Conservation (phyloP, 2,797 vertebrate genomes). For the Pelochelys cantorii region DNA sequence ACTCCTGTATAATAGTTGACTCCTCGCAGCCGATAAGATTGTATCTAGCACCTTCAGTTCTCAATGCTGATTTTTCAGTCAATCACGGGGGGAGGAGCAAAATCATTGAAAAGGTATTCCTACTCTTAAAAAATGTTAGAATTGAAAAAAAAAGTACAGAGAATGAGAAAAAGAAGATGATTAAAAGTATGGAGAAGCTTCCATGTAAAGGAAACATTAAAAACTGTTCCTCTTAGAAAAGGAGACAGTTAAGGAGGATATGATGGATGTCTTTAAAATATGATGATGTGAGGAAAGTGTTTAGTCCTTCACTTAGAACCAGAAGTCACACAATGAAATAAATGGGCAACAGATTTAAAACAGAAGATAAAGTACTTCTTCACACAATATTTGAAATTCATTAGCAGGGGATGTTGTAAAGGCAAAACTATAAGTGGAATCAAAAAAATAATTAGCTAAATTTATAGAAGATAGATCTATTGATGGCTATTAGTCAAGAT, state of each 20-base stretch:
- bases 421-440: background rate
- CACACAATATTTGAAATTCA: background rate
- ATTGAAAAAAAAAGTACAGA: background rate
- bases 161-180: background rate
- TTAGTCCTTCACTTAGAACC: background rate
- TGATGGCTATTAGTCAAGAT: background rate
- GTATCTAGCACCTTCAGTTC: background rate
- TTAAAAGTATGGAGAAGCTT: background rate
- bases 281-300: background rate
- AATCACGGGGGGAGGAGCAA: accelerated
- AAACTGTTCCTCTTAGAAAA: background rate
- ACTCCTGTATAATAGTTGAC: background rate
- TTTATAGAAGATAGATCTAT: background rate
- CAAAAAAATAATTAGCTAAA: background rate
- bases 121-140: background rate
- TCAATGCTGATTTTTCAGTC: accelerated
- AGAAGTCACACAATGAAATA: background rate
- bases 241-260: background rate
- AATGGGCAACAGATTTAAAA: background rate
- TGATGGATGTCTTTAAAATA: background rate
- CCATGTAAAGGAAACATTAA: background rate
- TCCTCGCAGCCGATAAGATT: background rate
- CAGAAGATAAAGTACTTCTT: background rate
- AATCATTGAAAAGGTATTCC: background rate
- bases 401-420: background rate